phyloP scores from a whole-genome alignment of 2,113 vertebrate genomes.

The Thunnus thynnus region DNA sequence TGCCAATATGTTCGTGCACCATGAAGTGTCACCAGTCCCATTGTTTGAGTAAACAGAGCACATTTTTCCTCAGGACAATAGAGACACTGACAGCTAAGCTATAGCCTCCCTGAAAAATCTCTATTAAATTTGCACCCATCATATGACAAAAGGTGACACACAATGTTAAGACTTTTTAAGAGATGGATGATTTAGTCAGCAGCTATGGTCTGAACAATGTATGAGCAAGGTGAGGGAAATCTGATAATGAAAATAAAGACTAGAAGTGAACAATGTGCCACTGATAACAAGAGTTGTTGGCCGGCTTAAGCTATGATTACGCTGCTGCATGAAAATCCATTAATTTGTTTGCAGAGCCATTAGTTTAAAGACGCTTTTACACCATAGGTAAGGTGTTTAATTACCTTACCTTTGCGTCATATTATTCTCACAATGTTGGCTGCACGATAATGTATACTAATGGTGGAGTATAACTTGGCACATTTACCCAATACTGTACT shows the following conservation, averaged over 20 bases:
- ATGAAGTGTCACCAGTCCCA: background rate
- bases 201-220: background rate
- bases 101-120: conserved; percentile 9
- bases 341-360: conserved; percentile 42
- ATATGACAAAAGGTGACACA: background rate
- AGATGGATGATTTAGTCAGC: conserved; percentile 17
- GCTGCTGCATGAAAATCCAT: conserved; percentile 1
- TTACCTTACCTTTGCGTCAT: background rate
- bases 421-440: background rate
- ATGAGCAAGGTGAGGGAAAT: conserved; percentile 6
- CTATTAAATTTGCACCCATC: conserved; percentile 4
- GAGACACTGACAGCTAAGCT: conserved; percentile 31
- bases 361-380: conserved; percentile 30
- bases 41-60: conserved; percentile 28
- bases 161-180: background rate
- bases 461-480: no score
- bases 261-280: conserved; percentile 24
- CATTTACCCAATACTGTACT: no score
- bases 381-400: conserved; percentile 30
- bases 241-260: conserved; percentile 43
- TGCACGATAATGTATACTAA: background rate
- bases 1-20: background rate
- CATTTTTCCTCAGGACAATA: conserved; percentile 39
- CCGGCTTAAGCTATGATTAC: conserved; percentile 3
- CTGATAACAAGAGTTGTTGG: conserved; percentile 32